Conservation (phyloP, 2,888 invertebrate genomes). For the Sphecodes monilicornis region DNA sequence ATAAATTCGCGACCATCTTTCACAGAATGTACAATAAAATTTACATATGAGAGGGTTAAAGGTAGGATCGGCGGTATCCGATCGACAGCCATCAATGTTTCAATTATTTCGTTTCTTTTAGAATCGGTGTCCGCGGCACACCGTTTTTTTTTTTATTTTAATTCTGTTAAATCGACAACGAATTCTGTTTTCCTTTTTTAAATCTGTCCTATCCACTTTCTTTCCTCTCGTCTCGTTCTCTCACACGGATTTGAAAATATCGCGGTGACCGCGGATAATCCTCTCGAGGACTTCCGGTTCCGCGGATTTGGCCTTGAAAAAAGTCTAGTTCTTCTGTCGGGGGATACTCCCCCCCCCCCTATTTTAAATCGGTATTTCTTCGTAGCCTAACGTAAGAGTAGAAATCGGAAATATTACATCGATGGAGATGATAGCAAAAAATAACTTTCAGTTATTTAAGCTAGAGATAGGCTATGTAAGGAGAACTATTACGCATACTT, state of each 20-base stretch:
- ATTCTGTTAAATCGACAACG: slow-evolving; percentile 18
- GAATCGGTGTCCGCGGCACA: slow-evolving; percentile 29
- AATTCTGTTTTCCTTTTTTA: slow-evolving; percentile 21
- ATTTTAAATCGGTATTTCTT: slow-evolving; percentile 27
- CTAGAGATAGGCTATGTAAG: slow-evolving; percentile 70
- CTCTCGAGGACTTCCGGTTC: slow-evolving; percentile 36
- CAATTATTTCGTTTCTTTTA: not conserved
- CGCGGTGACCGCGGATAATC: slow-evolving; percentile 36
- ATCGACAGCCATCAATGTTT: slow-evolving; percentile 19
- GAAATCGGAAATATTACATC: slow-evolving; percentile 65
- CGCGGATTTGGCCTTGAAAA: slow-evolving; percentile 63
- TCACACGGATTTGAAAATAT: slow-evolving; percentile 26
- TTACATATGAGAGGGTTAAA: slow-evolving; percentile 69
- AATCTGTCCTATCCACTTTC: not conserved
- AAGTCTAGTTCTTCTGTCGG: slow-evolving; percentile 51
- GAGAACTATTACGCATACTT: slow-evolving; percentile 67
- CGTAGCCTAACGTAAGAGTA: slow-evolving; percentile 58
- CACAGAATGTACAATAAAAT: slow-evolving; percentile 56
- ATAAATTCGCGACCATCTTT: slow-evolving; percentile 38
- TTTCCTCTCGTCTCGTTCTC: not conserved
- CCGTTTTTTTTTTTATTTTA: not conserved
- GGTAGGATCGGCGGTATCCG: slow-evolving; percentile 42
- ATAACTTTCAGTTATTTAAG: slow-evolving; percentile 70
- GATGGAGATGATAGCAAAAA: slow-evolving; percentile 70
- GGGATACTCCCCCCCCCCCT: slow-evolving; percentile 46